Base-by-base conservation (phyloP, 2,888 invertebrate genomes). In the Belgica antarctica region DNA sequence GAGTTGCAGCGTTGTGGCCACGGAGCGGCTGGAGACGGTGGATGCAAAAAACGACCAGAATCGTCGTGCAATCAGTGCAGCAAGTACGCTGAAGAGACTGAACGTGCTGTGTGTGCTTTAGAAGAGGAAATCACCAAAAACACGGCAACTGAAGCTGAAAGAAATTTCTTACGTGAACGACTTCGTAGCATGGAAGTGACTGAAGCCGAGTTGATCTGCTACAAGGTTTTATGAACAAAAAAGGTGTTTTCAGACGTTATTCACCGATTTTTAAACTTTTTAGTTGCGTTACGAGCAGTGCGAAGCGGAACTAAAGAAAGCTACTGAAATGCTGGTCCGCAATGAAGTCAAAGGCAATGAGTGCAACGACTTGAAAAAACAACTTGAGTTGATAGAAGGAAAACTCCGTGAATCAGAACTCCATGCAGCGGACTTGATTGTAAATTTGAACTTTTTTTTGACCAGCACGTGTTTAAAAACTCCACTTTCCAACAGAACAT, bases 171-270 rank as follows among this genome's bases (percentile, higher is more conserved):
- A 5, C 46, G 22, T 12, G 25, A 68, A 17, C 24, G 28, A 8
- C n/a, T 19, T 19, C 17, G 57, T 5, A 57, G 25, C 15, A 57
- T 52, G 12, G 57, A 57, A 1, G 28, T 52, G 4, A 52, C 57
- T 28, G 68, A 68, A 52, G 68, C 68, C 10, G 68, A 68, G 7
- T 8, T 68, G 2, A 68, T 68, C 52, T 47, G 52, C 15, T 68
- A 68, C 34, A 68, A 68, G 15, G 47, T 27, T 34, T 34, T 15
- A n/a, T 10, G 41, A 4, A 41, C 15, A 41, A n/a, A n/a, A n/a
- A n/a, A n/a, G n/a, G n/a, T n/a, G n/a, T n/a, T n/a, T 5, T 41
- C n/a, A 2, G 15, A 41, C 31, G 31, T 31, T 31, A 10, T 7
- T 31, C 4, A 31, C n/a, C 31, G 15, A 10, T 46, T 46, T 46